Conservation (phyloP, 2,797 vertebrate genomes). For the Acrossocheilus wenchowensis region DNA sequence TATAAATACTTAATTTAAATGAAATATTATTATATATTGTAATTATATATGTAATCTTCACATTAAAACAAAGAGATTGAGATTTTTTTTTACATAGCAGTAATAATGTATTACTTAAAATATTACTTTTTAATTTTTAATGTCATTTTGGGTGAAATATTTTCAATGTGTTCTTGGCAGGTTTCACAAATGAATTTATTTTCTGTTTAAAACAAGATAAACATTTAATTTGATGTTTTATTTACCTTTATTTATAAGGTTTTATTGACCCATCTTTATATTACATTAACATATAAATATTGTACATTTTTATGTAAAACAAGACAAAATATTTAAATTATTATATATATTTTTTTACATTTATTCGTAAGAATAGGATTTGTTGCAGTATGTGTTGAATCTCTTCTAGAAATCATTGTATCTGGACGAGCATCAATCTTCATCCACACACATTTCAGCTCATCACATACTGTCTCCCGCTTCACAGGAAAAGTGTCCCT, state of each 20-base stretch:
- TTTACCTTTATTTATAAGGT: not conserved
- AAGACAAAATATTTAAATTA: not conserved
- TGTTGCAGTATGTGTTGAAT: not conserved
- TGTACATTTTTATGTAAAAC: not conserved
- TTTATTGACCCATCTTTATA: not conserved
- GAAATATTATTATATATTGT: not conserved
- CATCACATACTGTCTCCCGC: conserved; percentile 32
- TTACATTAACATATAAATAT: not conserved
- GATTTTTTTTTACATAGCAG: not conserved
- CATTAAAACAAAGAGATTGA: not conserved
- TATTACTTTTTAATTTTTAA: not conserved
- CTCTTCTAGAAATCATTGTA: conserved; percentile 3
- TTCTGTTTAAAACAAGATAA: too few relatives aligned
- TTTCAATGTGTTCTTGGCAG: not conserved
- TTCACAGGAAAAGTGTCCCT: conserved; percentile 47
- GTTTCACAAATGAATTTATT: not conserved
- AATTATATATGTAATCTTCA: not conserved
- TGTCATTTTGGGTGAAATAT: not conserved
- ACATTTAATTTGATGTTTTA: not conserved
- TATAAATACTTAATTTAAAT: not conserved
- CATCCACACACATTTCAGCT: conserved; percentile 15
- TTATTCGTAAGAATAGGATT: not conserved
- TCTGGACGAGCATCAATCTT: conserved; percentile 12
- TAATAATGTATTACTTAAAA: not conserved
- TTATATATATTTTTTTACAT: not conserved